Evolutionary conservation across 2,888 invertebrate genomes (phyloP), one percentile per base, ranked within the genome.

Genomic region (Epinotia demarniana): DNA sequence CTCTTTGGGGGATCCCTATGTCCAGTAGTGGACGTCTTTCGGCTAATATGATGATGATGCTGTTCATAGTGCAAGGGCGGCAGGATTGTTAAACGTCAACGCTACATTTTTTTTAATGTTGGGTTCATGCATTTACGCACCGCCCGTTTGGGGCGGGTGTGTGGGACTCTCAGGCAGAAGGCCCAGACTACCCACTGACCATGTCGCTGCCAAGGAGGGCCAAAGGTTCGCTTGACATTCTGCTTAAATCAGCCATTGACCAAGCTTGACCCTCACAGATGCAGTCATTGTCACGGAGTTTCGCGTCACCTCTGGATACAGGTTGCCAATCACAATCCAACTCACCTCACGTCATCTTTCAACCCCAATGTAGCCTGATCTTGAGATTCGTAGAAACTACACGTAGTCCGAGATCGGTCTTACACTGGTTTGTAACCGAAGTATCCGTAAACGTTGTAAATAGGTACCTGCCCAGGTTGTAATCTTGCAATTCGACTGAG

Each of bases 401-500:
- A 8, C 53, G 53, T 53, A n/a, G 6, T 8, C 53, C 2, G 53
- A n/a, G 13, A n/a, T 8, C n/a, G n/a, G 8, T 4, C 53, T 53
- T 53, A 53, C 53, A 53, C 53, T 53, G n/a, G 53, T 53, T 53
- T n/a, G 16, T 2, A 53, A 13, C 5, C 6, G 53, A n/a, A n/a
- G 6, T 2, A 6, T n/a, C 6, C 8, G 49, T 53, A 53, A 53
- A 8, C n/a, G 1, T 53, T 16, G 53, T 53, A n/a, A 53, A 16
- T 53, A n/a, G 53, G 6, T 53, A 53, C 6, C 5, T 53, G 8
- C 53, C 53, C 53, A 13, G 58, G 6, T 58, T 58, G 43, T 58
- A 68, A 69, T 60, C 43, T 60, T 11, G 53, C 61, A 60, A 63
- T 69, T 66, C 64, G 75, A 73, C 43, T 67, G 66, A 61, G 78